Evolutionary conservation across 2,888 invertebrate genomes (phyloP).

Genomic region (Chymomyza amoena): DNA sequence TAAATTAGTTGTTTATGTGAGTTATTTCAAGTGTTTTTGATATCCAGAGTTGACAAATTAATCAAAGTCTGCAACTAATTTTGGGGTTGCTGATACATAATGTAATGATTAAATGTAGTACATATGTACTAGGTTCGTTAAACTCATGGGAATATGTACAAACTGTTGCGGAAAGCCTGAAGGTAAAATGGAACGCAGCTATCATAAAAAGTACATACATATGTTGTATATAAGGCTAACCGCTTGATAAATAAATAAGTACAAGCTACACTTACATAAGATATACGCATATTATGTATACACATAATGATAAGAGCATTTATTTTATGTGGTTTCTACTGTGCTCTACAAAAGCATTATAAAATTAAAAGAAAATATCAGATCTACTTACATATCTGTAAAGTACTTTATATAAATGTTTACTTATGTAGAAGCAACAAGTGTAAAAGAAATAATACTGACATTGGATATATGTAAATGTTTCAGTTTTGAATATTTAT

Average conservation of each 20-base stretch:
- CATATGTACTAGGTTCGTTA: background rate
- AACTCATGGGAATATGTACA: background rate
- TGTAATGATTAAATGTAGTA: background rate
- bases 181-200: slow-evolving; percentile 15
- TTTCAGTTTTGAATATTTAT: too few species aligned
- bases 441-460: background rate
- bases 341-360: background rate
- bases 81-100: background rate
- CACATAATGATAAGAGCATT: background rate
- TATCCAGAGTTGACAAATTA: slow-evolving; percentile 19
- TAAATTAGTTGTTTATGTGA: background rate
- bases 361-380: background rate
- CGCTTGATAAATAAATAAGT: slow-evolving; percentile 11
- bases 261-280: background rate
- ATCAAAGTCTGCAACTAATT: slow-evolving; percentile 22
- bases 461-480: too few species aligned
- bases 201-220: slow-evolving; percentile 6
- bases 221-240: slow-evolving; percentile 2
- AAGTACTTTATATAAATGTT: too few species aligned
- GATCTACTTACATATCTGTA: background rate
- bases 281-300: background rate
- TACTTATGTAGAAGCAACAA: background rate
- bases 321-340: background rate
- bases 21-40: background rate
- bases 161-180: background rate